Base-by-base conservation (phyloP, 2,888 invertebrate genomes). In the Camponotus fellah region DNA sequence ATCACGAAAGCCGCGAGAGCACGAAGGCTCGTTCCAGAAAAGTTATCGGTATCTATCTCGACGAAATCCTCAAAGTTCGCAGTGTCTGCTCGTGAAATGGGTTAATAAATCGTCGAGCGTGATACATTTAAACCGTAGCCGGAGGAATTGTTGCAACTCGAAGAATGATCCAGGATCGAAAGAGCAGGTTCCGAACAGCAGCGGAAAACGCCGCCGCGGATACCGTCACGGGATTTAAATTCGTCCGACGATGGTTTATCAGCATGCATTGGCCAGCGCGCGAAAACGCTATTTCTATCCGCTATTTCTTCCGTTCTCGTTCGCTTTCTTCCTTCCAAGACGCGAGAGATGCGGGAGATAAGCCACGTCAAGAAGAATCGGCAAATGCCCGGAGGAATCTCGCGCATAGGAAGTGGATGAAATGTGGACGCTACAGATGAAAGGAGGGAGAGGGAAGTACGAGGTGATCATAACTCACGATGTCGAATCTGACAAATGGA, bases 251-350 rank as follows among this genome's bases (percentile, higher is more conserved):
- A 53, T n/a, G 87, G 87, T 91, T 90, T 92, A 91, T 92, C 92
- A 89, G 89, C 89, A 88, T 90, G 92, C 90, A 92, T 90, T 92
- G 89, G 88, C 83, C 89, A 86, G 82, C 83, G 66, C 60, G n/a
- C 49, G 56, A 69, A 76, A 69, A 65, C 58, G 75, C 58, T 83
- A 75, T 82, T 85, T 76, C 83, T 65, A 58, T 49, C 26, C 26
- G 26, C 26, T 26, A 26, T 26, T 26, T 26, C 74, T 46, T 64
- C 58, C 77, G 71, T 84, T 89, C 81, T 46, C 77, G 76, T 71
- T 71, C 46, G 49, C 82, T 85, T 80, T n/a, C 83, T 71, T 64
- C 5, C 26, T n/a, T n/a, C 10, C 64, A 37, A 65, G 81, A 88
- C 80, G 74, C 82, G 65, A 6, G 46, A 85, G 87, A 88, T 90